Evolutionary conservation across 2,113 vertebrate genomes (phyloP), one percentile per base, ranked within the genome.

Genomic region (Corythornis vintsioides): DNA sequence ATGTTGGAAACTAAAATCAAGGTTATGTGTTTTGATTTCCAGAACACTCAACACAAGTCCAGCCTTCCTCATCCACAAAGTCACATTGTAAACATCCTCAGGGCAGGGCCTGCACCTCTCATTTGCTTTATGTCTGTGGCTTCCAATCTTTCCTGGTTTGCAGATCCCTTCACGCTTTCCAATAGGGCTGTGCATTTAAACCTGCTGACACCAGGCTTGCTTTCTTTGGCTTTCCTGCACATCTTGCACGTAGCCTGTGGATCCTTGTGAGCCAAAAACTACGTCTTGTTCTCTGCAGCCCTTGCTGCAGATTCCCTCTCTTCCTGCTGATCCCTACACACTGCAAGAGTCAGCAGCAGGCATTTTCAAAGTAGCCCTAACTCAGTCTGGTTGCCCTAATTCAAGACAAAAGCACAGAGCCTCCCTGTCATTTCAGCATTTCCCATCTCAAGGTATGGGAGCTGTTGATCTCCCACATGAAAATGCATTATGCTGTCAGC

Each of bases 391-490:
- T 42, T 92, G 86, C 33, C 81, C 91, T 84, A 69, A 93, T 81
- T 84, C 6, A 7, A 87, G 65, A 83, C 70, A 33, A 89, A 95
- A 94, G 63, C 20, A 1, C 66, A 70, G 77, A 87, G 52, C 82
- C 85, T 91, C 89, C 87, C 83, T 71, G 53, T 83, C 83, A 88
- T 88, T 92, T 92, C 57, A 78, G 92, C n/a, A 1, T 80, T 91
- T 89, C 93, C 79, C 72, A 60, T 94, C 89, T 89, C 87, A 94
- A 94, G 85, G 87, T 93, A 95, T 64, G 78, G 94, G 87, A 95
- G 92, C 94, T 96, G 95, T 92, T 96, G 95, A 87, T 94, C 92
- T 96, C 95, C 87, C 95, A 86, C 91, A 80, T 95, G 95, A 92
- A 94, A 94, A 96, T 83, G 87, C 82, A 96, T 96, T 86, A 94